Evolutionary conservation across 2,797 vertebrate species (phyloP), one percentile per base, ranked within the genome.

Genomic region (Hapalemur alaotrensis): DNA sequence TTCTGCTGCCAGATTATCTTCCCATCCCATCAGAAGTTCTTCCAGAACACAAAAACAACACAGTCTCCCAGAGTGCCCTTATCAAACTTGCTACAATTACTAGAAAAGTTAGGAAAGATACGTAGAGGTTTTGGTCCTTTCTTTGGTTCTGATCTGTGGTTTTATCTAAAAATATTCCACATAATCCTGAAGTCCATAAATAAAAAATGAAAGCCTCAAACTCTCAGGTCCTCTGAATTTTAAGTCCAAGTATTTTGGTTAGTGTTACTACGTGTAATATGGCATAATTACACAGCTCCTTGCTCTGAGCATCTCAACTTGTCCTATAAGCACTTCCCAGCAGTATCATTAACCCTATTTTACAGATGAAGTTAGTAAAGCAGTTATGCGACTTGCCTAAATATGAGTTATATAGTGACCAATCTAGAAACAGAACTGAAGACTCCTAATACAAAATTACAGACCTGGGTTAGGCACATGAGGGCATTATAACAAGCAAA

Each of bases 351-450:
- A 95, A 75, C 75, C 43, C 90, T 61, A 76, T 69, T 95, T 92
- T 63, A 97, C 50, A 91, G 78, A 80, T 67, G n/a, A 92, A 63
- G 25, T 48, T 57, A 61, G n/a, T 9, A 69, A 1, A 70, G 67
- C 38, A 95, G 63, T 81, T 38, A 89, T 30, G 8, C 48, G 73
- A 92, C 88, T 91, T 92, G 59, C 54, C 63, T 89, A 95, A 70
- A 67, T 59, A 89, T n/a, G 41, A 97, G 81, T 79, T 86, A 95
- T 41, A 73, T 83, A 35, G 50, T 70, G 85, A 85, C n/a, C 82
- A 89, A 95, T 59, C 89, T 52, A 95, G 50, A 95, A 96, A 92
- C 38, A 90, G 72, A 97, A 92, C 65, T 69, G 8, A 72, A 61
- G 69, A 76, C n/a, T 95, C 87, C 43, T 73, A 80, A 88, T 38